Base-by-base conservation (phyloP, 2,888 invertebrate genomes). In the Meiosimyza decipiens region DNA sequence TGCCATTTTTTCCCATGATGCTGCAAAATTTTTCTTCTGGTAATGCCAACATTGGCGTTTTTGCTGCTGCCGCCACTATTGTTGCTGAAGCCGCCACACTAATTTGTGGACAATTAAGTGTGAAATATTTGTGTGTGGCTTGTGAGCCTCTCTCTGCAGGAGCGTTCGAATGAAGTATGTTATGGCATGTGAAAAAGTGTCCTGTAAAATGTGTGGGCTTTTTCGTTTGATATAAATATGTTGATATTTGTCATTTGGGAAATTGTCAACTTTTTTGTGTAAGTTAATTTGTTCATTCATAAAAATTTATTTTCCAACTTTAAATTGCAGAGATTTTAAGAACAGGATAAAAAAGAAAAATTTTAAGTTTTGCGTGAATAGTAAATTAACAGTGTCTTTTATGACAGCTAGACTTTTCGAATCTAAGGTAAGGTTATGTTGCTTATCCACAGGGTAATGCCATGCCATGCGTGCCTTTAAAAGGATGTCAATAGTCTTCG, bases 41-140 rank as follows among this genome's bases (percentile, higher is more conserved):
- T 40, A 40, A 40, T 40, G 40, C 49, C 22, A 22, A 57, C 49
- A 49, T n/a, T 16, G 50, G 49, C 57, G 15, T 47, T 49, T 59
- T 66, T 49, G 28, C 28, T 28, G 3, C 22, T 47, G 9, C 67
- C 28, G 40, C 55, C 28, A 40, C 40, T 9, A 40, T 40, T 40
- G 40, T 40, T 15, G 9, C 50, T 59, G n/a, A 13, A 50, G 54
- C 52, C 62, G 22, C 47, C 62, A 40, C 70, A 63, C 70, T 70
- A 70, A 70, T 70, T 70, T 70, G 70, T 70, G 70, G 70, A 70
- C 70, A 70, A 70, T 70, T 70, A 70, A 70, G 70, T 70, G 70
- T 70, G 63, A 70, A 70, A 70, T 70, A 70, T 70, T 54, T 70
- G 40, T 22, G 16, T 54, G 62, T 50, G 57, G 57, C 57, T 57